phyloP scores from a whole-genome alignment of 1,140 invertebrate species.

The Teleogryllus occipitalis region DNA sequence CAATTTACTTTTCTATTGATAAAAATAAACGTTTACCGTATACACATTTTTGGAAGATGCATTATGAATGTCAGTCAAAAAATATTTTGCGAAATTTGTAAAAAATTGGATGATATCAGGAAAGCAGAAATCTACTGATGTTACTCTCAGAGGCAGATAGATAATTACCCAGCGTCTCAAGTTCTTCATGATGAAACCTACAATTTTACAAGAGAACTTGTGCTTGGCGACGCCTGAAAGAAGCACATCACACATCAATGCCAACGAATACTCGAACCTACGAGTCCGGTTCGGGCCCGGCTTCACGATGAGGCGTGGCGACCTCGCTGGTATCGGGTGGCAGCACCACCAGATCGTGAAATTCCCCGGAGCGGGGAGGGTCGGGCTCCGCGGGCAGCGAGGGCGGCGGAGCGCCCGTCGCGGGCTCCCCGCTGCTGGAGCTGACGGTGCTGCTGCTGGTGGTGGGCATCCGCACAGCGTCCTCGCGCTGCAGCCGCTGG shows the following conservation, averaged over 20 bases:
- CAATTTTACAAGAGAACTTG: no score
- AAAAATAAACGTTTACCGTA: not conserved
- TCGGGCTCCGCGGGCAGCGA: conserved; percentile 8
- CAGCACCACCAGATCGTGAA: conserved; percentile 36
- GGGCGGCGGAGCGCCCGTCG: conserved; percentile 22
- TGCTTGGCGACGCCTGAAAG: no score
- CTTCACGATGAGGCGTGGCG: no score
- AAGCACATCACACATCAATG: not conserved
- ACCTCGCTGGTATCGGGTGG: conserved; percentile 20
- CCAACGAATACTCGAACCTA: not conserved
- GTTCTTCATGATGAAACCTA: no score
- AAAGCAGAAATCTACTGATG: no score
- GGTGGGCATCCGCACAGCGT: conserved; percentile 26
- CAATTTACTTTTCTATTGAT: no score
- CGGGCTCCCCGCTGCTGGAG: conserved; percentile 27
- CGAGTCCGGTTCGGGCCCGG: not conserved
- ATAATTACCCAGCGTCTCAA: no score
- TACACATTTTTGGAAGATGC: not conserved
- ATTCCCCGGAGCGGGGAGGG: conserved; percentile 36
- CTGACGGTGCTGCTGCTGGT: conserved; percentile 26
- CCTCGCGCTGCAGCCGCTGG: conserved; percentile 28
- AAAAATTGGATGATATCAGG: no score
- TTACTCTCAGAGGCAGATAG: no score
- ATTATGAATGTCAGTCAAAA: not conserved
- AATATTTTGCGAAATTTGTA: no score